Evolutionary conservation across 2,797 vertebrate genomes (phyloP), one percentile per base, ranked within the genome.

Genomic region (Micropoecilia bifurca): DNA sequence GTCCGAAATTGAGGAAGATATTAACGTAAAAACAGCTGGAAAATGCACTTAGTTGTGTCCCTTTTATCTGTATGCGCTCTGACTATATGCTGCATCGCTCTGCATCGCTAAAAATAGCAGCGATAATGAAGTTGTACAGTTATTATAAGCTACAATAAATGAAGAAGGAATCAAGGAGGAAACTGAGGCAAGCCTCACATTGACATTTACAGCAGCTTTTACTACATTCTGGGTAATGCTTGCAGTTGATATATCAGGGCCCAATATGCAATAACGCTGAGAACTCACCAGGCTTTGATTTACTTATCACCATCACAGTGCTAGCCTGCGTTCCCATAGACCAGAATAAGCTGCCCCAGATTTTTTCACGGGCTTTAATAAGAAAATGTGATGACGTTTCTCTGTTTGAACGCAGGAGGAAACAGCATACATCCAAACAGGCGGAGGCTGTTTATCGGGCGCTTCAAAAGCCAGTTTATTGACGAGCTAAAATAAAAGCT

Each of bases 141-240:
- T 83, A 50, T 80, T 81, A 75, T 81, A 74, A 71, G 36, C 59
- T 73, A 55, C 71, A 71, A 71, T 5, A 6, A 77, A 76, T 18
- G 16, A 79, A 55, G 46, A 43, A 79, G 53, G 83, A 79, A 76
- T 66, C 76, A 28, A 75, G 30, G 41, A 77, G 68, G 72, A 72
- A 80, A 39, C 22, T 3, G 48, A 39, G n/a, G 57, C 30, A 13
- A 85, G 83, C 30, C 14, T 75, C 48, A 76, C 68, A 9, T 57
- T 80, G 48, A 79, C 57, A 59, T 86, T 69, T 85, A 71, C 85
- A 83, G 85, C 75, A 78, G 80, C 13, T 43, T 41, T 41, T 69
- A 82, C 85, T 79, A 69, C 86, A 80, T 85, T 85, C 77, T 89
- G 85, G 89, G 87, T 92, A 84, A 85, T 76, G 75, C 68, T 80